A percentile compares a stretch with the other conserved stretches of the same genome.
Evolutionary conservation across 2,113 vertebrate species (phyloP).

Genomic region (Saguinus midas): DNA sequence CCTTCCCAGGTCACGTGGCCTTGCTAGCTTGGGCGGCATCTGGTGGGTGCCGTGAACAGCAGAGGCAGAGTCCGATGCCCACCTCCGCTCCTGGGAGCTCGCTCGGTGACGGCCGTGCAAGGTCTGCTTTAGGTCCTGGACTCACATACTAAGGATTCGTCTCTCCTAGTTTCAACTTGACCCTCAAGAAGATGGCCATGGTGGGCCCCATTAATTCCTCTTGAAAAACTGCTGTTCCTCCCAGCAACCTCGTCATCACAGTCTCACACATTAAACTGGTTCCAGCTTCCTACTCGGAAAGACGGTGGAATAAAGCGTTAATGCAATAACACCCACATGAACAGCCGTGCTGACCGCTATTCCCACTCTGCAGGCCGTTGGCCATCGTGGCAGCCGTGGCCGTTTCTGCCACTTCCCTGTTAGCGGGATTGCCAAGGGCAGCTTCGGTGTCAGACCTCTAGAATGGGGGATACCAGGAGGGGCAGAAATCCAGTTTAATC

Average conservation of each 20-base stretch:
- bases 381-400: neutral
- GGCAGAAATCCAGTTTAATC: neutral
- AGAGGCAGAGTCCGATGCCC: neutral
- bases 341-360: neutral
- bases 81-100: neutral
- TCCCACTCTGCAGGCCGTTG: too few relatives aligned
- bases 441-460: neutral
- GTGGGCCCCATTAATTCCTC: too few relatives aligned
- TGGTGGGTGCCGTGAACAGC: neutral
- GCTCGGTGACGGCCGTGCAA: fast-evolving
- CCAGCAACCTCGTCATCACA: neutral
- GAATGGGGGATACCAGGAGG: neutral
- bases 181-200: too few relatives aligned
- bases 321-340: neutral
- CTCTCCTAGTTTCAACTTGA: too few relatives aligned
- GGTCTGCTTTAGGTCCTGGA: too few relatives aligned
- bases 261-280: neutral
- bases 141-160: too few relatives aligned
- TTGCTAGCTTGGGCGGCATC: too few relatives aligned
- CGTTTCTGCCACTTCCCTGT: neutral
- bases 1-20: too few relatives aligned
- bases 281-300: neutral
- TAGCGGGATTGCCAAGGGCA: neutral
- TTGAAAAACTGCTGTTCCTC: neutral
- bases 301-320: too few relatives aligned